Evolutionary conservation across 2,797 vertebrate genomes (phyloP).

Genomic region (Brachymystax lenok): DNA sequence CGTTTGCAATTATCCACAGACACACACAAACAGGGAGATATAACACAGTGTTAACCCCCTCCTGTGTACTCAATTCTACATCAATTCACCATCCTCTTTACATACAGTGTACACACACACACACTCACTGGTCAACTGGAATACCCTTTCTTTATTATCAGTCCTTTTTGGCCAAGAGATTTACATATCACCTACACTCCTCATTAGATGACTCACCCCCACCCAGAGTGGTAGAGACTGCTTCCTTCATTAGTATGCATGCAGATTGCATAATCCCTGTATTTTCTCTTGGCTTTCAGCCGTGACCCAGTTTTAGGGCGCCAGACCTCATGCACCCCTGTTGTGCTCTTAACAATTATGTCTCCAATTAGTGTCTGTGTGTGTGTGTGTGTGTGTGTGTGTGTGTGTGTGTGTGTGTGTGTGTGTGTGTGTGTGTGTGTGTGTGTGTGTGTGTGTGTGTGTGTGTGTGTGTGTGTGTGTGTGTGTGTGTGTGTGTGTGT

Average conservation of each 20-base stretch:
- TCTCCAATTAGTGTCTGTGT: constrained; percentile 49
- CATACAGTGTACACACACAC: not conserved
- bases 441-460: no score
- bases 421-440: no score
- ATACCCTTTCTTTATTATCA: no score
- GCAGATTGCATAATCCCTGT: constrained; percentile 46
- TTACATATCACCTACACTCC: not conserved
- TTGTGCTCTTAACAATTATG: constrained; percentile 47
- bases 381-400: not conserved
- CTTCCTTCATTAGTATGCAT: constrained; percentile 37
- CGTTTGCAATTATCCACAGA: constrained; percentile 47
- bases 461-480: no score
- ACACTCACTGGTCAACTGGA: not conserved
- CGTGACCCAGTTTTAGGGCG: constrained; percentile 64
- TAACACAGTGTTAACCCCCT: constrained; percentile 38
- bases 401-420: no score
- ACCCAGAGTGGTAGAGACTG: constrained; percentile 11
- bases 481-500: constrained; percentile 29
- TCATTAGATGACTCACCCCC: not conserved
- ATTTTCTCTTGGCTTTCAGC: constrained; percentile 54
- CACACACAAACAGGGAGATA: constrained; percentile 39
- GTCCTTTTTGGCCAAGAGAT: not conserved
- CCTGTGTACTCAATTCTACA: not conserved
- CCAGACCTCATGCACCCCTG: constrained; percentile 43
- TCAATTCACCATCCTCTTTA: not conserved